Evolutionary conservation across 2,113 vertebrate genomes (phyloP), one percentile per base, ranked within the genome.

Genomic region (Gracilinanus agilis): DNA sequence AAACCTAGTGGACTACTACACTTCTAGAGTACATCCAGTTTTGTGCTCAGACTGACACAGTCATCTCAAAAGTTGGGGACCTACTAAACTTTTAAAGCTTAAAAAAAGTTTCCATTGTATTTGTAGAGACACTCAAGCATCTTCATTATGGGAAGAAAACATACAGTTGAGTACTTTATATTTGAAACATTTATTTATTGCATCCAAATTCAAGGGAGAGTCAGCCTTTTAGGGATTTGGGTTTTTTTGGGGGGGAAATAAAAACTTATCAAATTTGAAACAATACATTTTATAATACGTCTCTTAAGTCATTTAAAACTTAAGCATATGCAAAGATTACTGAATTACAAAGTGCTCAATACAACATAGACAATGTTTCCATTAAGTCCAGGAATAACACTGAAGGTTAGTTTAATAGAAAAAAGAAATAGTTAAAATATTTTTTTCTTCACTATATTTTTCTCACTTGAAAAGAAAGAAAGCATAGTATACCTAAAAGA

Each of bases 381-480:
- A 94, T 98, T 97, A 98, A 98, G 97, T 98, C 98, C 98, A 98
- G 98, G 97, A 21, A 19, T 92, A 96, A 93, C 95, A 97, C 96
- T 96, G n/a, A 83, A 95, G 98, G 96, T 96, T 90, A 92, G 94
- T 97, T 96, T 97, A 97, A 94, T 96, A 93, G 97, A 97, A 98
- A 44, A n/a, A 55, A 44, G 96, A 97, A 67, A 93, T 93, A 98
- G 90, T 95, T 94, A 96, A 49, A 93, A 96, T 96, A 97, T 97
- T 97, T 98, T 97, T 98, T 96, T 94, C 97, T 96, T 97, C 90
- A 95, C 97, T 98, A 97, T 92, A 98, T 96, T 98, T 99, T 99
- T 98, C 98, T 99, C 98, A 98, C 97, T 98, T 97, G 97, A 98
- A 98, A 96, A 97, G 93, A 97, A 97, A 92, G 96, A 96, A 98